Conservation (phyloP, 2,888 invertebrate species). For the Amphipoea oculea region DNA sequence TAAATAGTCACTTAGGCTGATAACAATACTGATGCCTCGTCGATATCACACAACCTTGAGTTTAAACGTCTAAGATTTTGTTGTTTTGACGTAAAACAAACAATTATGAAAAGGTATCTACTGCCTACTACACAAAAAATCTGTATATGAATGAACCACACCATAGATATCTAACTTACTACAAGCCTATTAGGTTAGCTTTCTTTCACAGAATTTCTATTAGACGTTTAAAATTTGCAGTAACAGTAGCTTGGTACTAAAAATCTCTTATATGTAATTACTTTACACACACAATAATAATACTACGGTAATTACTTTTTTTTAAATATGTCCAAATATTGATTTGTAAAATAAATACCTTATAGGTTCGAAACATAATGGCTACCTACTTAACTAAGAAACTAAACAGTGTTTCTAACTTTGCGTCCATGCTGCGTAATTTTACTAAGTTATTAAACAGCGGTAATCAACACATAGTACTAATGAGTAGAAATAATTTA, state of each 20-base stretch:
- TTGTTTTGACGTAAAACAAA: slow-evolving; percentile 41
- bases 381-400: background rate
- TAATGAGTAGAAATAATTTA: slow-evolving; percentile 73
- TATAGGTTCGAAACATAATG: background rate
- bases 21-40: slow-evolving; percentile 53
- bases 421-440: slow-evolving; percentile 14
- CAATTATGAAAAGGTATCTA: background rate
- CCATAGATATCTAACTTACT: background rate
- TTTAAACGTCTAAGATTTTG: slow-evolving; percentile 51
- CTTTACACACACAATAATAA: too few species aligned
- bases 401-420: slow-evolving; percentile 5
- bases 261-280: background rate
- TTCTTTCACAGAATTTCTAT: background rate
- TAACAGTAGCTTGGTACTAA: background rate
- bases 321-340: background rate
- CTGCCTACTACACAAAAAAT: background rate
- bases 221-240: background rate
- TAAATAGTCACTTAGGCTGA: slow-evolving; percentile 67
- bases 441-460: slow-evolving; percentile 50
- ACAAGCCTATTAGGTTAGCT: background rate
- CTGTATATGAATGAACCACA: background rate
- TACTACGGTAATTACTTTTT: too few species aligned
- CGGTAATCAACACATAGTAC: slow-evolving; percentile 55
- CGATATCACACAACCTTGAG: slow-evolving; percentile 61
- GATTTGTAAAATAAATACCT: background rate